A percentile compares a stretch with the other conserved stretches of the same genome.
Evolutionary conservation across 2,113 vertebrate species (phyloP).

Genomic region (Sebastes schlegelii): DNA sequence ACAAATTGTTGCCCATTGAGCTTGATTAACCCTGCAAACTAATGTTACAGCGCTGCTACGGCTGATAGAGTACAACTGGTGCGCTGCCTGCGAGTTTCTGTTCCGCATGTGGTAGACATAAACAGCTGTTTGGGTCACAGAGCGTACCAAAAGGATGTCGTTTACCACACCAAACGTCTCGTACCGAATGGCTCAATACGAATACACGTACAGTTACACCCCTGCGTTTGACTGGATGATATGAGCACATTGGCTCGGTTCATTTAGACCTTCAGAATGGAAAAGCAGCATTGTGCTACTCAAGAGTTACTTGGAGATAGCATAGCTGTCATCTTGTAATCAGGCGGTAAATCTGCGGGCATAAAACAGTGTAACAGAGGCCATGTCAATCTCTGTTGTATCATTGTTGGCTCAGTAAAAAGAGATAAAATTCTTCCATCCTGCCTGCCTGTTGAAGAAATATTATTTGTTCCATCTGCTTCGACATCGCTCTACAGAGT

Average conservation of each 20-base stretch:
- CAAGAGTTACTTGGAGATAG: slow-evolving; percentile 58
- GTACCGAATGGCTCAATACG: too few species aligned
- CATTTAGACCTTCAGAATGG: slow-evolving; percentile 32
- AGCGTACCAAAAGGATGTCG: too few species aligned
- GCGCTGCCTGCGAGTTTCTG: too few species aligned
- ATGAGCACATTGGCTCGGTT: slow-evolving; percentile 39
- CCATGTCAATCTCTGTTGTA: slow-evolving; percentile 33
- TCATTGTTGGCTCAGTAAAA: slow-evolving; percentile 39
- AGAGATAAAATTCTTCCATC: slow-evolving; percentile 40
- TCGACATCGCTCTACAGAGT: slow-evolving; percentile 4
- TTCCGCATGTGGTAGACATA: too few species aligned
- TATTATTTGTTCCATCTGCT: slow-evolving; percentile 41
- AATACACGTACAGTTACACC: too few species aligned
- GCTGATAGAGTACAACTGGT: too few species aligned
- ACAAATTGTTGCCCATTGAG: too few species aligned
- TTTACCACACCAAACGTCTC: too few species aligned
- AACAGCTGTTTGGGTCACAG: too few species aligned
- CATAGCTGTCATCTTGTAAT: slow-evolving; percentile 53
- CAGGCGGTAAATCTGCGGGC: slow-evolving; percentile 43
- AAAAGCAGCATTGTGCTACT: slow-evolving; percentile 38
- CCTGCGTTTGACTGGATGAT: slow-evolving; percentile 7
- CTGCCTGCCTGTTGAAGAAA: slow-evolving; percentile 24
- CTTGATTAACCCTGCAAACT: too few species aligned
- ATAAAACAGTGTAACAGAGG: slow-evolving; percentile 34
- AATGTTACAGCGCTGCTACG: too few species aligned